Evolutionary conservation across 2,797 vertebrate species (phyloP).

Genomic region (Trematomus bernacchii): DNA sequence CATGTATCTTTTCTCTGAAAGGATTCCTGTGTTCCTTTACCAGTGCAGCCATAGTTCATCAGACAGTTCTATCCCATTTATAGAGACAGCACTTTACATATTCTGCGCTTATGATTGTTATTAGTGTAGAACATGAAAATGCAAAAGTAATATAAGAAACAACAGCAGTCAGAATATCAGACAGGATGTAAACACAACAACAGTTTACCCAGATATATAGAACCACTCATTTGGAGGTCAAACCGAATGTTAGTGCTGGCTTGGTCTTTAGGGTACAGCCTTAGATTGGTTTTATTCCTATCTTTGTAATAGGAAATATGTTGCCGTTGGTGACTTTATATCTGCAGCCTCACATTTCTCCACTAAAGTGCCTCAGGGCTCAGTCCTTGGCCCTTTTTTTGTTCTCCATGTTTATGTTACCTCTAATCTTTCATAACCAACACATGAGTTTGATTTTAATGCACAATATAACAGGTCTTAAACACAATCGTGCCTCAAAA

Average conservation of each 20-base stretch:
- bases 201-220: too few relatives aligned
- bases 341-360: not conserved
- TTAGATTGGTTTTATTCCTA: not conserved
- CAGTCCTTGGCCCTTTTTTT: not conserved
- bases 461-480: too few relatives aligned
- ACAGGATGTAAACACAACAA: too few relatives aligned
- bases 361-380: not conserved
- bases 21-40: conserved; percentile 70
- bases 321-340: too few relatives aligned
- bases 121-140: not conserved
- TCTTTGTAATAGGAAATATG: not conserved
- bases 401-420: too few relatives aligned
- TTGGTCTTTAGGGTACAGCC: not conserved
- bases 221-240: too few relatives aligned
- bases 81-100: conserved; percentile 26
- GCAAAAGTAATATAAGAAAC: not conserved
- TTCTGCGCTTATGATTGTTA: not conserved
- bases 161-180: too few relatives aligned
- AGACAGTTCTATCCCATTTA: conserved; percentile 58
- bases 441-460: too few relatives aligned
- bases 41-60: conserved; percentile 46
- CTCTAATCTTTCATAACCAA: too few relatives aligned
- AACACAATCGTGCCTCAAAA: not conserved
- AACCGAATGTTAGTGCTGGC: too few relatives aligned
- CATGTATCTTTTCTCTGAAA: conserved; percentile 27